Percentiles rank a stretch among this genome's conserved stretches.
Conservation (phyloP, 2,113 vertebrate genomes). For the Entomyzon cyanotis region DNA sequence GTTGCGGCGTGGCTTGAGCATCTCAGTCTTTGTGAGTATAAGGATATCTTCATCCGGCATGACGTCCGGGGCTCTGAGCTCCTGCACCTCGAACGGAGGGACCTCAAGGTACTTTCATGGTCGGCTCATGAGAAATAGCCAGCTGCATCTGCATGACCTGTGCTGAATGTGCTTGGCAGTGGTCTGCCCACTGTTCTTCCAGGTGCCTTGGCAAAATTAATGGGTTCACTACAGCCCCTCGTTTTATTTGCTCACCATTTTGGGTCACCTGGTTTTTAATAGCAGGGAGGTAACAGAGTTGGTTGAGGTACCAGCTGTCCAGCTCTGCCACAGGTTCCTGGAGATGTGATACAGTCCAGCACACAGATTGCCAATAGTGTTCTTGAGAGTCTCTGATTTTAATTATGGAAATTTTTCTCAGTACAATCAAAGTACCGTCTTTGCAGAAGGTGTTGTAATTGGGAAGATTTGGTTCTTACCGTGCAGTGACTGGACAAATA, state of each 20-base stretch:
- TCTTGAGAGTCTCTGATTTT: not conserved
- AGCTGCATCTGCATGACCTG: constrained; percentile 61
- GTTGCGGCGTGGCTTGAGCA: constrained; percentile 96
- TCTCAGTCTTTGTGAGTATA: constrained; percentile 95
- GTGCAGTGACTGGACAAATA: not conserved
- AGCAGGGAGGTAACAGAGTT: not conserved
- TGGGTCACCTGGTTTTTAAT: not conserved
- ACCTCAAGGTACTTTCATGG: constrained; percentile 88
- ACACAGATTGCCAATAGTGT: not conserved
- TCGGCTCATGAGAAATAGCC: constrained; percentile 30
- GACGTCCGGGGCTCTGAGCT: constrained; percentile 95
- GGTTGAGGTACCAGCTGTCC: not conserved
- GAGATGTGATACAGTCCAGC: not conserved
- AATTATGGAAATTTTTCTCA: not conserved
- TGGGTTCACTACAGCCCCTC: not conserved
- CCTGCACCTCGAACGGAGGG: constrained; percentile 94
- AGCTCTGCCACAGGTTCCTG: not conserved
- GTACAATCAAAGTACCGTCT: not conserved
- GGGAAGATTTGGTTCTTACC: not conserved
- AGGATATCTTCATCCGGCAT: constrained; percentile 95
- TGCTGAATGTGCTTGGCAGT: constrained; percentile 68
- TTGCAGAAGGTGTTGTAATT: not conserved
- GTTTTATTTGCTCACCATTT: not conserved
- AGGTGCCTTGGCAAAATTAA: constrained; percentile 1
- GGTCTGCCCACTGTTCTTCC: constrained; percentile 13